Conservation (phyloP, 2,113 vertebrate species). For the Naja naja region DNA sequence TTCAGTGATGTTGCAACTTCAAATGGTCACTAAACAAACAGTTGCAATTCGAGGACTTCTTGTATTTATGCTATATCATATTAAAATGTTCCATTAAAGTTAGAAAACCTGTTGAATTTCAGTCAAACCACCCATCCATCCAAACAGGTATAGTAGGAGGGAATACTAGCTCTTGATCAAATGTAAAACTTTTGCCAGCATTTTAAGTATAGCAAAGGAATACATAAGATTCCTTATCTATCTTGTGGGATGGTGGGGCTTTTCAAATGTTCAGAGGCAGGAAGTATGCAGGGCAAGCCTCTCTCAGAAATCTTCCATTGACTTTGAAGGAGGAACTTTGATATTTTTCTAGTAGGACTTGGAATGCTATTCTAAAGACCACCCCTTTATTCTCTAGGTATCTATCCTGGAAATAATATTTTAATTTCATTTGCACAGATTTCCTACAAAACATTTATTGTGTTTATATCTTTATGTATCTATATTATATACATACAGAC, state of each 20-base stretch:
- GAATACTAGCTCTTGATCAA: not conserved
- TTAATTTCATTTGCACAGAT: not conserved
- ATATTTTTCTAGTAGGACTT: not conserved
- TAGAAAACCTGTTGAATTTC: not conserved
- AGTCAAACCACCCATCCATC: not conserved
- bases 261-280: not conserved
- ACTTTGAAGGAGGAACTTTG: not conserved
- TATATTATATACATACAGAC: not conserved
- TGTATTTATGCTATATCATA: not conserved
- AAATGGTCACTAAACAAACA: no score
- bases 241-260: not conserved
- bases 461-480: no score
- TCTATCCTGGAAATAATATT: not conserved
- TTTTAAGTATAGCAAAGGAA: not conserved
- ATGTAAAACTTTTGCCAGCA: not conserved
- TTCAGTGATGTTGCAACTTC: no score
- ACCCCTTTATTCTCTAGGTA: not conserved
- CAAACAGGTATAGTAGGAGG: not conserved
- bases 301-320: not conserved
- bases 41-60: no score
- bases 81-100: not conserved
- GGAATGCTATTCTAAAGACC: not conserved
- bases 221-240: not conserved
- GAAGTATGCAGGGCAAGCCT: not conserved
- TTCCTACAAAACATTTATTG: not conserved